These are phyloP conservation scores for Oryzias dopingdopingensis DNA, from an alignment of 2,797 vertebrate species.

Conservation along the genomic window DNA sequence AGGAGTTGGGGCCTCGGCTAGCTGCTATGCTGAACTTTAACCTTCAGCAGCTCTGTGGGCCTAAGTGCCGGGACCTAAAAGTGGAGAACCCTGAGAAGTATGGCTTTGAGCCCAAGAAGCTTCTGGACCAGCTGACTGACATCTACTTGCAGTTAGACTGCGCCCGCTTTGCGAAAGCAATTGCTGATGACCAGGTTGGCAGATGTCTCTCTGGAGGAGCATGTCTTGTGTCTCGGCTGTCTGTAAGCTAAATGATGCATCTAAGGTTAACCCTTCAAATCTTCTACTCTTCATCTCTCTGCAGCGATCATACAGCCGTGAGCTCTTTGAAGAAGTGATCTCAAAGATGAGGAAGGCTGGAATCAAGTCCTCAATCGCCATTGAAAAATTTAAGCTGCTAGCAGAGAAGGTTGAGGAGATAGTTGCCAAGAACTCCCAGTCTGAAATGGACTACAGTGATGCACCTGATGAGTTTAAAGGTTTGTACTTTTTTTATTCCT, in stretches of 20 bases:
- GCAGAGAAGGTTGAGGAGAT: constrained; percentile 97
- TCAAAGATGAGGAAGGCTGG: constrained; percentile 98
- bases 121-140: constrained; percentile 97
- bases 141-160: constrained; percentile 98
- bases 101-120: constrained; percentile 98
- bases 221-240: too few species aligned
- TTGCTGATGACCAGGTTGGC: constrained; percentile 95
- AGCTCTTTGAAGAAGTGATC: constrained; percentile 97
- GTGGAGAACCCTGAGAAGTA: constrained; percentile 99
- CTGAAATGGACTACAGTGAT: constrained; percentile 97
- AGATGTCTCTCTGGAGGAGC: not conserved
- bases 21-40: constrained; percentile 99
- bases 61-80: constrained; percentile 97
- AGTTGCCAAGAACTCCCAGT: constrained; percentile 95
- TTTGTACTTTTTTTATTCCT: constrained; percentile 23
- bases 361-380: constrained; percentile 97
- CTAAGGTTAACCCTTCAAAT: not conserved
- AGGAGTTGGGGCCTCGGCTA: constrained; percentile 95
- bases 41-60: constrained; percentile 96
- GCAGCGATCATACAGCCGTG: constrained; percentile 96
- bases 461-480: constrained; percentile 98
- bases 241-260: too few species aligned
- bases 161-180: constrained; percentile 95
- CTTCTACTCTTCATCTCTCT: constrained; percentile 4
- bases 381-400: constrained; percentile 98